Percentiles rank a stretch among this genome's conserved stretches.
Conservation (phyloP, 2,113 vertebrate species). For the Austrofundulus limnaeus region DNA sequence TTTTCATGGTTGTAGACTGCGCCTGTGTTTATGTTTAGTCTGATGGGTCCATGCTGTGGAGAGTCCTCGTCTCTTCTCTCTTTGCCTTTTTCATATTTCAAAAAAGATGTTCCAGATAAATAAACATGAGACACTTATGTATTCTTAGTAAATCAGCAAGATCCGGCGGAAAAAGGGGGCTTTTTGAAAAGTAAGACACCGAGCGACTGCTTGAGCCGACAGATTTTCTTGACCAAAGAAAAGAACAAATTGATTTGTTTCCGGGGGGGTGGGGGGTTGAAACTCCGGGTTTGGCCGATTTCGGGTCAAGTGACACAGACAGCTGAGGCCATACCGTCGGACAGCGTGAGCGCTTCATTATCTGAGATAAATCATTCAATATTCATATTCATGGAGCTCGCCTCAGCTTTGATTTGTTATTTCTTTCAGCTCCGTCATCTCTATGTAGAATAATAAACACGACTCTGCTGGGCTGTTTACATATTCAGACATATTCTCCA, state of each 20-base stretch:
- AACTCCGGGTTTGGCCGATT: not conserved
- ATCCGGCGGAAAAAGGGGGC: slow-evolving; percentile 38
- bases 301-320: slow-evolving; percentile 42
- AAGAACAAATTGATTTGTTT: slow-evolving; percentile 2
- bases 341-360: slow-evolving; percentile 43
- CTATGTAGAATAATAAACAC: slow-evolving; percentile 69
- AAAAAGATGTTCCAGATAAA: slow-evolving; percentile 53
- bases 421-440: slow-evolving; percentile 48
- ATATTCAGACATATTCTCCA: slow-evolving; percentile 71
- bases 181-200: slow-evolving; percentile 9
- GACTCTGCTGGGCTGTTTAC: slow-evolving; percentile 66
- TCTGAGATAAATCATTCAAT: slow-evolving; percentile 60
- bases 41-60: slow-evolving; percentile 33
- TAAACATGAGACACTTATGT: slow-evolving; percentile 59
- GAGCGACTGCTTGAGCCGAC: not conserved
- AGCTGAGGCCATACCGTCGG: slow-evolving; percentile 14
- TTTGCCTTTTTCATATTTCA: slow-evolving; percentile 20
- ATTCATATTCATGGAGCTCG: slow-evolving; percentile 76
- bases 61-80: slow-evolving; percentile 21
- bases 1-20: slow-evolving; percentile 60
- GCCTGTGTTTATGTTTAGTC: slow-evolving; percentile 43
- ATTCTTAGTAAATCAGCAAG: slow-evolving; percentile 75
- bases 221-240: slow-evolving; percentile 19
- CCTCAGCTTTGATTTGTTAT: slow-evolving; percentile 58
- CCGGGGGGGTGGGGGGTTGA: not conserved